Evolutionary conservation across 1,140 invertebrate species (phyloP).

Genomic region (Papilio dardanus): DNA sequence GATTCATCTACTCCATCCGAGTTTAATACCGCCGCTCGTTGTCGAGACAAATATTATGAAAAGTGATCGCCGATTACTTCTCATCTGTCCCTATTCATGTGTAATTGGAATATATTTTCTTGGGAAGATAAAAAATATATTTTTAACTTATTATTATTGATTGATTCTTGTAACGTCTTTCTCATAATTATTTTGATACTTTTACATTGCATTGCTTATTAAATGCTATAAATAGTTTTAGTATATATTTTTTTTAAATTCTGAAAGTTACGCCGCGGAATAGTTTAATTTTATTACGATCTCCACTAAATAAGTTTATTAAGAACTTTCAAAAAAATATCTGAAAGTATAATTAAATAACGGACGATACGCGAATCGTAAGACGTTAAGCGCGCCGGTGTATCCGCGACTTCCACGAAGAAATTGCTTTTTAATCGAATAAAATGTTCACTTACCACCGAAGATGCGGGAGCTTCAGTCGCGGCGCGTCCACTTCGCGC

Average conservation of each 20-base stretch:
- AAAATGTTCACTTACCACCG: conserved; percentile 77
- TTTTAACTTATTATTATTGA: background rate
- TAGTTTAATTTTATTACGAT: background rate
- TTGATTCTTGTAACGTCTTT: too few relatives aligned
- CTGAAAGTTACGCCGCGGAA: too few relatives aligned
- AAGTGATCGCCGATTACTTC: conserved; percentile 6
- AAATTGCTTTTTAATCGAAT: conserved; percentile 81
- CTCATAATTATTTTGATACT: too few relatives aligned
- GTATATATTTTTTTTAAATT: background rate
- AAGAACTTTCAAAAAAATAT: conserved; percentile 3
- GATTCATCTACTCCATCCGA: conserved; percentile 15
- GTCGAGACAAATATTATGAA: conserved; percentile 33
- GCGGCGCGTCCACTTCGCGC: conserved; percentile 57
- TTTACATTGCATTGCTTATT: too few relatives aligned
- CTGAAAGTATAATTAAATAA: conserved; percentile 7
- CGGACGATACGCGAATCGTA: background rate
- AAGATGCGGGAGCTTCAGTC: conserved; percentile 53
- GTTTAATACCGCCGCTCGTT: conserved; percentile 15
- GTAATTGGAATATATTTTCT: background rate
- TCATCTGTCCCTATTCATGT: background rate
- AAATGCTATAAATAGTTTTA: too few relatives aligned
- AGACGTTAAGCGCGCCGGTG: conserved; percentile 43
- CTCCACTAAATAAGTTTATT: background rate
- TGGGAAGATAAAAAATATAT: background rate
- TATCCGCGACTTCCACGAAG: conserved; percentile 56